Evolutionary conservation across 1,140 invertebrate genomes (phyloP).

Genomic region (Nylanderia fulva): DNA sequence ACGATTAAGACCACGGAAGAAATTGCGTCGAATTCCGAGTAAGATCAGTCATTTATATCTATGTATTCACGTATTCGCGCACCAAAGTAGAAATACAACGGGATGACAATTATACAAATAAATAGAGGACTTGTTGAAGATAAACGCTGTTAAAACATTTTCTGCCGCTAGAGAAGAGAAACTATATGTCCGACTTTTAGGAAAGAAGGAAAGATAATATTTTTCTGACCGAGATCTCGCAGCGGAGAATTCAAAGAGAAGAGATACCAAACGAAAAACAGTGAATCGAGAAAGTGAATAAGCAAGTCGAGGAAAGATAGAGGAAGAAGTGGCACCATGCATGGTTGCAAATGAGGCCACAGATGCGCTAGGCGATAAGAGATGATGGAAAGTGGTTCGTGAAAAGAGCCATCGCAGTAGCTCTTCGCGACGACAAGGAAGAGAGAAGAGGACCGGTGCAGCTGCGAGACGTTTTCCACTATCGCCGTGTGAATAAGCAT

Average conservation of each 20-base stretch:
- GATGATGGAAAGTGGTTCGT: slow-evolving; percentile 81
- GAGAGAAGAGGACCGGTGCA: slow-evolving; percentile 36
- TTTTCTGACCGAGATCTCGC: slow-evolving; percentile 5
- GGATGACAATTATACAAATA: background rate
- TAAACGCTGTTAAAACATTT: slow-evolving; percentile 3
- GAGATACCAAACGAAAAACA: slow-evolving; percentile 38
- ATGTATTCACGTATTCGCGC: background rate
- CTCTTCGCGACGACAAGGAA: slow-evolving; percentile 59
- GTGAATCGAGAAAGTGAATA: slow-evolving; percentile 55
- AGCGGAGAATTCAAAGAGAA: slow-evolving; percentile 63
- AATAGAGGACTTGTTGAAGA: background rate
- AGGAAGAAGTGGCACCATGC: slow-evolving; percentile 65
- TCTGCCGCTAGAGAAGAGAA: background rate
- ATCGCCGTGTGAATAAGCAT: slow-evolving; percentile 57
- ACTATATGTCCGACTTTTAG: background rate
- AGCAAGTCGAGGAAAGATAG: slow-evolving; percentile 24
- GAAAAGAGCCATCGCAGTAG: slow-evolving; percentile 79
- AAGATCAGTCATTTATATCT: slow-evolving; percentile 1
- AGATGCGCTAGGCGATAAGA: slow-evolving; percentile 79
- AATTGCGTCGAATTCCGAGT: slow-evolving; percentile 47
- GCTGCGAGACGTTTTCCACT: slow-evolving; percentile 46
- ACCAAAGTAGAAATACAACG: background rate
- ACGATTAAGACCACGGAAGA: slow-evolving; percentile 40
- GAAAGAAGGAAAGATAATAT: background rate
- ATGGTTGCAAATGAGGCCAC: slow-evolving; percentile 81